Conservation (phyloP, 2,113 vertebrate species). For the Brachyhypopomus occidentalis region DNA sequence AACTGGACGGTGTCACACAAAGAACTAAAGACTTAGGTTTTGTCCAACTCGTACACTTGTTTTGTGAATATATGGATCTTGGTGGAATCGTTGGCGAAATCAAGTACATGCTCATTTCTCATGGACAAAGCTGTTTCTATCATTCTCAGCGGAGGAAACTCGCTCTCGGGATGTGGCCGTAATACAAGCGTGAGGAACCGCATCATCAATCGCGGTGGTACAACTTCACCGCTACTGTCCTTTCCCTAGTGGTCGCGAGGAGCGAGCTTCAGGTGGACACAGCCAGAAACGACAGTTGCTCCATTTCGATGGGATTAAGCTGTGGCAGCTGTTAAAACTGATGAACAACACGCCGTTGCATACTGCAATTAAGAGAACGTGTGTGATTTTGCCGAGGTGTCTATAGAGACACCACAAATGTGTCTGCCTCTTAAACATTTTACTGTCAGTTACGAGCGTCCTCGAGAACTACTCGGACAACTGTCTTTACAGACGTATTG, state of each 20-base stretch:
- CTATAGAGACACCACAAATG: conserved; percentile 67
- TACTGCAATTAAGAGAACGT: conserved; percentile 60
- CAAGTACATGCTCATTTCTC: conserved; percentile 47
- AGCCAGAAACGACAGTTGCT: neutral
- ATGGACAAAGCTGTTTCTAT: conserved; percentile 47
- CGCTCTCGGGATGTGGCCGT: conserved; percentile 63
- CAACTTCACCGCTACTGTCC: conserved; percentile 43
- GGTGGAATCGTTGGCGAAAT: conserved; percentile 59
- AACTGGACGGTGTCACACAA: neutral
- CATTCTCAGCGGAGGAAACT: conserved; percentile 58
- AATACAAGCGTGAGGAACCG: conserved; percentile 42
- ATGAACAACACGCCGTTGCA: too few relatives aligned
- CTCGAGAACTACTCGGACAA: neutral
- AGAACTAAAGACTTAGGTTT: neutral
- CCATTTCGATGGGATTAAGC: neutral
- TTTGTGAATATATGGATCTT: neutral
- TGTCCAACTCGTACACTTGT: neutral
- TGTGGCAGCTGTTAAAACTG: neutral
- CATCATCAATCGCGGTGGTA: conserved; percentile 4
- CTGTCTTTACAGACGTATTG: neutral
- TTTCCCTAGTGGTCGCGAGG: conserved; percentile 28
- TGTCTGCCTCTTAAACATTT: conserved; percentile 32
- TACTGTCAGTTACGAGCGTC: too few relatives aligned
- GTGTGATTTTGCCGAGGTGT: conserved; percentile 57
- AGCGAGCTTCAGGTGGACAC: conserved; percentile 17